Conservation (phyloP, 1,140 invertebrate species). For the Papilio dardanus region DNA sequence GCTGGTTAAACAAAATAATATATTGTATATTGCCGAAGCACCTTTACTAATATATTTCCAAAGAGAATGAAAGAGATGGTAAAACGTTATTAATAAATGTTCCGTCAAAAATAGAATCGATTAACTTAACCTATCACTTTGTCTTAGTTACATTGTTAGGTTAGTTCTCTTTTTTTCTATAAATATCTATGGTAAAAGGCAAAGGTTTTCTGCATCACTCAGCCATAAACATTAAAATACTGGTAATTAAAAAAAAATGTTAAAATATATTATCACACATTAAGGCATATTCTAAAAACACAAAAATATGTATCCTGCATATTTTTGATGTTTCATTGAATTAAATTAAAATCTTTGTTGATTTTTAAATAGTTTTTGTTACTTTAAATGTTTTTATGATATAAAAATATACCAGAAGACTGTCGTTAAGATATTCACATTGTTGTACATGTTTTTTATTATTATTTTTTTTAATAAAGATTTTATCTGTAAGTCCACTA, state of each 20-base stretch:
- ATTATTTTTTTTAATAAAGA: slow-evolving; percentile 1
- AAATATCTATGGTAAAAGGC: not conserved
- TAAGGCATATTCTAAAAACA: not conserved
- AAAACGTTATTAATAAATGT: no score
- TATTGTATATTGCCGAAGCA: no score
- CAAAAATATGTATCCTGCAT: not conserved
- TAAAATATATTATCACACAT: not conserved
- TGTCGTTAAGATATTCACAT: not conserved
- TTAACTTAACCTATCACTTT: no score
- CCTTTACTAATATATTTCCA: no score
- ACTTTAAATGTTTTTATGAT: not conserved
- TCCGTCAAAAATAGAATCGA: no score
- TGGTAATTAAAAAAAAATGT: not conserved
- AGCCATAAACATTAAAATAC: not conserved
- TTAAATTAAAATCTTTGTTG: not conserved
- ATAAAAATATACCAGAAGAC: slow-evolving; percentile 14
- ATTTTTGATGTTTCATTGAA: not conserved
- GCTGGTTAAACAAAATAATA: no score
- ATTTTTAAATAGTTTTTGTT: not conserved
- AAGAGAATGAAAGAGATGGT: no score
- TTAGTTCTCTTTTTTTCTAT: not conserved
- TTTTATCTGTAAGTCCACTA: not conserved
- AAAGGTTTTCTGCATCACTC: not conserved
- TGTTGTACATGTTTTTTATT: not conserved
- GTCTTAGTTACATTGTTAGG: not conserved